Percentiles rank a stretch among this genome's conserved stretches.
phyloP scores from a whole-genome alignment of 2,888 invertebrate species.

The Lasioglossum morio region DNA sequence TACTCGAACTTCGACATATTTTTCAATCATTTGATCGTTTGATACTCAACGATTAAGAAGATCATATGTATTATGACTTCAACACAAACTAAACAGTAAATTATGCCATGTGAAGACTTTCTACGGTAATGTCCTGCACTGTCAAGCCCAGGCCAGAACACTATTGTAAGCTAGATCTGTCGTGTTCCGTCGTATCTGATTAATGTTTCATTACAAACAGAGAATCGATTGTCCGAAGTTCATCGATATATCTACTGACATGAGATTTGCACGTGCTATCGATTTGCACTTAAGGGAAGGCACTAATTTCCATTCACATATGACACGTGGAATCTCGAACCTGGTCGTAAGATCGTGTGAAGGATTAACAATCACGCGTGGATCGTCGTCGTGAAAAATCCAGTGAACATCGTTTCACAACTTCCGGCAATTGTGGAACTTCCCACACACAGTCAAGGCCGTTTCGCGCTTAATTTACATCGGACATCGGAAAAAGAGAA shows the following conservation, averaged over 20 bases:
- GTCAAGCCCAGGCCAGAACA: background rate
- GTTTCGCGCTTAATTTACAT: conserved; percentile 5
- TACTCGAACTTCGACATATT: background rate
- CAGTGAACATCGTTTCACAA: background rate
- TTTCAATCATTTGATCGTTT: background rate
- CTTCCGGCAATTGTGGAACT: background rate
- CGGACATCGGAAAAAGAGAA: background rate
- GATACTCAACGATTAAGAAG: background rate
- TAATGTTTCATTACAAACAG: conserved; percentile 18
- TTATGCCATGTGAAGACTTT: background rate
- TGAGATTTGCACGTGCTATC: background rate
- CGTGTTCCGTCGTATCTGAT: conserved; percentile 8
- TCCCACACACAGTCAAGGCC: background rate
- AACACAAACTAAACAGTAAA: background rate
- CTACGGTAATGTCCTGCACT: background rate
- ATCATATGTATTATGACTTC: background rate
- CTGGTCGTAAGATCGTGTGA: background rate
- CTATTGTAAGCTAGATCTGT: conserved; percentile 3
- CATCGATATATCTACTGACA: conserved; percentile 1
- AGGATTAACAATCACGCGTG: background rate
- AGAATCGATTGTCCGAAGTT: conserved; percentile 7
- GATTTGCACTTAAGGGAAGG: conserved; percentile 8
- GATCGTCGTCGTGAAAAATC: background rate
- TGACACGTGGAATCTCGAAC: background rate
- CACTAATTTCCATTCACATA: conserved; percentile 1